These are phyloP conservation scores for Eledona agricola DNA, from an alignment of 2,888 invertebrate species.

Conservation along the genomic window DNA sequence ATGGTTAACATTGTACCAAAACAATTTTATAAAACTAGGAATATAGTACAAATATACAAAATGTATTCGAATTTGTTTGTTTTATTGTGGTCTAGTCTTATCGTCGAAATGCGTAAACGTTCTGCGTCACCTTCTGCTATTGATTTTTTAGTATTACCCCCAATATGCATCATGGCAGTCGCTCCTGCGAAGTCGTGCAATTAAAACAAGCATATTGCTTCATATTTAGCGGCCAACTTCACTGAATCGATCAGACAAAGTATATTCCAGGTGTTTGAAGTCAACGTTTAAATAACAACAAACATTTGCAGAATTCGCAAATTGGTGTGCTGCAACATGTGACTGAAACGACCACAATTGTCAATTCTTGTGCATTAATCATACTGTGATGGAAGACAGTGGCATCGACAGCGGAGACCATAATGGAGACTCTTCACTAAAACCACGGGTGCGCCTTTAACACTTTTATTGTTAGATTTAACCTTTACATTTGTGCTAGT, in stretches of 20 bases:
- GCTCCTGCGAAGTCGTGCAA: constrained; percentile 16
- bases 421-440: constrained; percentile 57
- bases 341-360: constrained; percentile 7
- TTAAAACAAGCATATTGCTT: constrained; percentile 19
- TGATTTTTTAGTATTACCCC: constrained; percentile 42
- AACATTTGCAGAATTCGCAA: neutral
- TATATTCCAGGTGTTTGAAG: no score
- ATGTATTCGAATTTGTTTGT: no score
- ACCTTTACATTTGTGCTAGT: neutral
- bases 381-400: constrained; percentile 63
- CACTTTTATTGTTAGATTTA: constrained; percentile 20
- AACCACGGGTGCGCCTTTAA: constrained; percentile 45
- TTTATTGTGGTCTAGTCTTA: no score
- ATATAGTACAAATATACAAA: no score
- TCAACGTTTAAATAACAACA: constrained; percentile 6
- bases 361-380: constrained; percentile 5
- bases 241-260: no score
- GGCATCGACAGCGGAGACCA: constrained; percentile 66
- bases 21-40: no score
- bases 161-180: constrained; percentile 35
- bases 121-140: no score
- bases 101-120: no score
- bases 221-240: neutral
- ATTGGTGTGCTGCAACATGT: constrained; percentile 6
- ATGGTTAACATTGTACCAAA: no score